Evolutionary conservation across 2,797 vertebrate species (phyloP).

Genomic region (Xenops minutus): DNA sequence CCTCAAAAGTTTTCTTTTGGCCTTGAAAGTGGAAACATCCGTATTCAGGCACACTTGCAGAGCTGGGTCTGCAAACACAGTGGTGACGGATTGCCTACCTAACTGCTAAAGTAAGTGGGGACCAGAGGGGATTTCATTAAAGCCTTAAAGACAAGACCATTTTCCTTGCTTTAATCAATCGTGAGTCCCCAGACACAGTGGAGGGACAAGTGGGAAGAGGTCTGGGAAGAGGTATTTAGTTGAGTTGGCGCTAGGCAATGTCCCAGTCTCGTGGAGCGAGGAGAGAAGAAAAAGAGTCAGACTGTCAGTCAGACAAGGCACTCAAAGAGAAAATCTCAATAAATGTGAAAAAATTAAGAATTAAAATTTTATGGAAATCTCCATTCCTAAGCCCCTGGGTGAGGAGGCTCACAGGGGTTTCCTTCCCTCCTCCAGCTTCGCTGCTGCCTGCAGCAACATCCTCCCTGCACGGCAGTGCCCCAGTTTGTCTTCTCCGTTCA

Average conservation of each 20-base stretch:
- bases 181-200: rapidly evolving
- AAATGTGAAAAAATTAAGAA: background rate
- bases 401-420: background rate
- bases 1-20: background rate
- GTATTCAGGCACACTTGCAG: background rate
- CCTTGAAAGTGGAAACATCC: background rate
- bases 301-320: background rate
- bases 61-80: background rate
- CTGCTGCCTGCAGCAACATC: rapidly evolving
- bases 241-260: rapidly evolving
- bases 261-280: background rate
- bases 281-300: background rate
- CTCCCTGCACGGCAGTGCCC: rapidly evolving
- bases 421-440: background rate
- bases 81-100: background rate
- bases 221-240: background rate
- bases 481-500: background rate
- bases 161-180: background rate
- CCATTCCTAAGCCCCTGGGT: background rate
- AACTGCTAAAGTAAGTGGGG: background rate
- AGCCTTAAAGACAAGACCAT: background rate
- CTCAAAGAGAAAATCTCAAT: background rate
- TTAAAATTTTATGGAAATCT: background rate
- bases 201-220: background rate
- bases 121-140: background rate